A percentile compares a stretch with the other conserved stretches of the same genome.
Evolutionary conservation across 1,140 invertebrate species (phyloP).

Genomic region (Anoplophora glabripennis): DNA sequence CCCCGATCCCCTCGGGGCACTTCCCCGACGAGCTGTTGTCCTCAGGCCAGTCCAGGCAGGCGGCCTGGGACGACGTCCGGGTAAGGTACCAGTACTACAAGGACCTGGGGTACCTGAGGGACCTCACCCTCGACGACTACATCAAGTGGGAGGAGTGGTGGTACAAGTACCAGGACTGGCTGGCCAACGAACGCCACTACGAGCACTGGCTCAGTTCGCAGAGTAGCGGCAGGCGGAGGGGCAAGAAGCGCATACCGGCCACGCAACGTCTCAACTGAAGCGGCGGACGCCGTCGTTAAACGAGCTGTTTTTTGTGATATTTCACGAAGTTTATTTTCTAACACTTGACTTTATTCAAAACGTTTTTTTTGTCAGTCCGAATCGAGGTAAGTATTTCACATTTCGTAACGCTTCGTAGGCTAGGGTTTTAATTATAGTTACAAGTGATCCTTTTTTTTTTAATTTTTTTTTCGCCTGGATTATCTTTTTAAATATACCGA

Average conservation of each 20-base stretch:
- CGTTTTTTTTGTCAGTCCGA: background rate
- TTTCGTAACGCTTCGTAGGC: background rate
- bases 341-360: background rate
- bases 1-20: constrained; percentile 69
- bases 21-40: constrained; percentile 71
- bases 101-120: constrained; percentile 76
- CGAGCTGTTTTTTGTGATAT: background rate
- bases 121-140: constrained; percentile 76
- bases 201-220: constrained; percentile 65
- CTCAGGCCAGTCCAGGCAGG: constrained; percentile 67
- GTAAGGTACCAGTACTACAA: constrained; percentile 85
- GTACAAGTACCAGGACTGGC: constrained; percentile 89
- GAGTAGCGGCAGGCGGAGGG: constrained; percentile 34
- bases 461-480: constrained; percentile 8
- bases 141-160: constrained; percentile 93
- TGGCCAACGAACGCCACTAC: constrained; percentile 78
- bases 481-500: constrained; percentile 4
- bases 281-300: background rate
- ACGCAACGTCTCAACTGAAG: constrained; percentile 27
- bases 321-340: background rate
- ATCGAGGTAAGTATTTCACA: constrained; percentile 1
- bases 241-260: constrained; percentile 47
- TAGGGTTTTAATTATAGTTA: background rate
- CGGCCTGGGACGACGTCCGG: constrained; percentile 80
- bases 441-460: constrained; percentile 10